Evolutionary conservation across 2,113 vertebrate species (phyloP).

Genomic region (Anolis carolinensis): DNA sequence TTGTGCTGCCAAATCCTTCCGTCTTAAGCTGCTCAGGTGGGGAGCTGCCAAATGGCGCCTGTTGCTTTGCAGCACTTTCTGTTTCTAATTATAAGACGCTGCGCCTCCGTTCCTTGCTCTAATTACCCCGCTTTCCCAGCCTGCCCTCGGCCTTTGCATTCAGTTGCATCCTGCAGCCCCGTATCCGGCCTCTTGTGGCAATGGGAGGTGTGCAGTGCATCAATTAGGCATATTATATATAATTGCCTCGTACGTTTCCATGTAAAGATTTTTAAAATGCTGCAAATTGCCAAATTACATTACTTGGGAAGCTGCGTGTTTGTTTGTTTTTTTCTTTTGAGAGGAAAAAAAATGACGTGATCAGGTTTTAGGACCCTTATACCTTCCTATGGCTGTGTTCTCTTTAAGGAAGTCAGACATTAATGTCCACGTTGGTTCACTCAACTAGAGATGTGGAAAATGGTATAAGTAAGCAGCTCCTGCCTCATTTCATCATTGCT

Average conservation of each 20-base stretch:
- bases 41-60: slow-evolving; percentile 42
- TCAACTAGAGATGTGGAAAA: no score
- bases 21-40: neutral
- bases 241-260: slow-evolving; percentile 55
- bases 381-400: no score
- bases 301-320: slow-evolving; percentile 37
- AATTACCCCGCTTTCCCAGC: slow-evolving; percentile 51
- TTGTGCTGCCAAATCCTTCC: slow-evolving; percentile 29
- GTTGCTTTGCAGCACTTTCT: slow-evolving; percentile 7
- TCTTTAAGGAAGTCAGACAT: no score
- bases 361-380: no score
- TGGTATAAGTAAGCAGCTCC: no score
- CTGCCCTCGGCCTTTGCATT: neutral
- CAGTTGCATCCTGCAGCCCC: slow-evolving; percentile 42
- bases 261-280: slow-evolving; percentile 41
- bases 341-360: neutral
- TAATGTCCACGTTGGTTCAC: no score
- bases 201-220: slow-evolving; percentile 48
- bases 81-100: slow-evolving; percentile 14
- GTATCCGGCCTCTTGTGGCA: slow-evolving; percentile 44
- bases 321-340: no score
- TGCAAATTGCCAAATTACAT: slow-evolving; percentile 48
- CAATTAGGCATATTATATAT: slow-evolving; percentile 62
- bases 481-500: no score
- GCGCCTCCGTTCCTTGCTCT: slow-evolving; percentile 35